These are phyloP conservation scores for Chrysomallon squamiferum DNA, from an alignment of 1,140 invertebrate genomes.

Conservation along the genomic window DNA sequence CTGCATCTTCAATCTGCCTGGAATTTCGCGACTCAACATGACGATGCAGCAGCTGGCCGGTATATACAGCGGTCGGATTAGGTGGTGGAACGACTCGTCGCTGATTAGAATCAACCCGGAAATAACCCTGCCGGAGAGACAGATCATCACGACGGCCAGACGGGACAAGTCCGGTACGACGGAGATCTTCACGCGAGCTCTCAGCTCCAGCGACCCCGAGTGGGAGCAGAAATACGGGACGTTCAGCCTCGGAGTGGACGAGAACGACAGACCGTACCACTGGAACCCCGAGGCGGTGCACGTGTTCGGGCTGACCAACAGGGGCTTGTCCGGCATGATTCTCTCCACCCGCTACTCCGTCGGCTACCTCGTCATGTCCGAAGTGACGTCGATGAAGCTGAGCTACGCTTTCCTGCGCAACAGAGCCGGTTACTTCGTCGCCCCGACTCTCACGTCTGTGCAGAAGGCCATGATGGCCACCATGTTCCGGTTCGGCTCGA, in stretches of 20 bases:
- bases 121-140: conserved; percentile 12
- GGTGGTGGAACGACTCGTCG: conserved; percentile 23
- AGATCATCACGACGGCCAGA: conserved; percentile 29
- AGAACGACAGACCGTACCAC: not conserved
- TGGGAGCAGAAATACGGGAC: conserved; percentile 29
- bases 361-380: conserved; percentile 32
- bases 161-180: conserved; percentile 39
- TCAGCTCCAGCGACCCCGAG: conserved; percentile 15
- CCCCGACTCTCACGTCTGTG: conserved; percentile 8
- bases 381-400: conserved; percentile 10
- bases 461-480: conserved; percentile 28
- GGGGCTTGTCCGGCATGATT: conserved; percentile 33
- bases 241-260: conserved; percentile 24
- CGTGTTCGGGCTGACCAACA: conserved; percentile 21
- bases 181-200: conserved; percentile 29
- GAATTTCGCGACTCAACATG: conserved; percentile 10
- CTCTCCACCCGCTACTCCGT: conserved; percentile 26
- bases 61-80: conserved; percentile 39
- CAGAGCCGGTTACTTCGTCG: conserved; percentile 24
- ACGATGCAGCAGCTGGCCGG: conserved; percentile 25
- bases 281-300: conserved; percentile 28
- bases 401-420: conserved; percentile 29
- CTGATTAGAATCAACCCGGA: conserved; percentile 22
- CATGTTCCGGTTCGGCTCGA: not conserved
- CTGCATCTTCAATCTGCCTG: no score